Evolutionary conservation across 2,797 vertebrate genomes (phyloP).

Genomic region (Silurus aristotelis): DNA sequence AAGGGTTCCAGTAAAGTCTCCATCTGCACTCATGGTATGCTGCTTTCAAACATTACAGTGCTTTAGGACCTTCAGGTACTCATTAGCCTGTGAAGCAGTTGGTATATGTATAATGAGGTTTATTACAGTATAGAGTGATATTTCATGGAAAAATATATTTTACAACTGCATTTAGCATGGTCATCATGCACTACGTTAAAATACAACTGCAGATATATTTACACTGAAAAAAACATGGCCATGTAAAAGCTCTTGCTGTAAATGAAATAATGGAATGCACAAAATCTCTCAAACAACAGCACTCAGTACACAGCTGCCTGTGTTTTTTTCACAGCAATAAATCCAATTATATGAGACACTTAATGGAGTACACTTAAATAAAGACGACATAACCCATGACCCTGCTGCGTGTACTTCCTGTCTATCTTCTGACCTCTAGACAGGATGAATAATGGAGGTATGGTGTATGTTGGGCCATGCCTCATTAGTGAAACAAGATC

Average conservation of each 20-base stretch:
- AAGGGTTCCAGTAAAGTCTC: slow-evolving; percentile 15
- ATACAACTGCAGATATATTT: background rate
- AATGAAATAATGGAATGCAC: background rate
- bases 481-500: slow-evolving; percentile 28
- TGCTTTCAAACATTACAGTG: slow-evolving; percentile 21
- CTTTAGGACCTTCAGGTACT: background rate
- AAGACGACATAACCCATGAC: slow-evolving; percentile 40
- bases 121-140: background rate
- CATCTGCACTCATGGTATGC: slow-evolving; percentile 24
- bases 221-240: background rate
- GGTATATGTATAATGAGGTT: background rate
- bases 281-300: background rate
- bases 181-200: background rate
- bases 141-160: background rate
- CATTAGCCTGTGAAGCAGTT: slow-evolving; percentile 8
- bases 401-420: slow-evolving; percentile 34
- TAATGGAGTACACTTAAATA: slow-evolving; percentile 22
- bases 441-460: slow-evolving; percentile 36
- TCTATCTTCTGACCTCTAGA: slow-evolving; percentile 31
- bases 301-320: background rate
- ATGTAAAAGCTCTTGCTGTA: background rate
- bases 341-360: slow-evolving; percentile 20
- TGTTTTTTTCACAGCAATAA: slow-evolving; percentile 16
- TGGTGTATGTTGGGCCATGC: slow-evolving; percentile 30
- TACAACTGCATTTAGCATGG: background rate